Evolutionary conservation across 2,797 vertebrate species (phyloP).

Genomic region (Chelon auratus): DNA sequence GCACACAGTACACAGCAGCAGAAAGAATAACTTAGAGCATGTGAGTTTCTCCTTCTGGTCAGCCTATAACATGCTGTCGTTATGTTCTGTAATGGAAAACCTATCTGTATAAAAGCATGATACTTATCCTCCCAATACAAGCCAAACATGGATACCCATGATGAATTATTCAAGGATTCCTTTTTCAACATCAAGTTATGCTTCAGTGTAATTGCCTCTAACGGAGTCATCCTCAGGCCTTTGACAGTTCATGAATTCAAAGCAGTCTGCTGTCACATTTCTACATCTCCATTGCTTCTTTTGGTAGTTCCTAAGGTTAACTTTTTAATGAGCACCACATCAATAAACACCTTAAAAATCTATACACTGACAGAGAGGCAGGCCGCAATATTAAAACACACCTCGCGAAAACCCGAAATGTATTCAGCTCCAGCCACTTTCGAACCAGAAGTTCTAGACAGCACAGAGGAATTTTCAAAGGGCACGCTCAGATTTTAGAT

Average conservation of each 20-base stretch:
- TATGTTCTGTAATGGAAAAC: slow-evolving; percentile 16
- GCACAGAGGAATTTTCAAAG: slow-evolving; percentile 25
- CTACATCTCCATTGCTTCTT: slow-evolving; percentile 36
- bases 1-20: not conserved
- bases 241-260: slow-evolving; percentile 55
- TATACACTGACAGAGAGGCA: not conserved
- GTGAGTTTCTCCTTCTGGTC: slow-evolving; percentile 2
- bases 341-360: slow-evolving; percentile 31
- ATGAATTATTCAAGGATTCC: slow-evolving; percentile 59
- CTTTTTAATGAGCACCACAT: slow-evolving; percentile 40
- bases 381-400: slow-evolving; percentile 13
- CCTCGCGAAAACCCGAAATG: not conserved
- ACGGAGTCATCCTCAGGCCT: slow-evolving; percentile 34
- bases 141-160: slow-evolving; percentile 9
- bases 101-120: slow-evolving; percentile 4
- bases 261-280: slow-evolving; percentile 42
- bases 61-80: slow-evolving; percentile 15
- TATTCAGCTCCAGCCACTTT: slow-evolving; percentile 26
- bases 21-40: not conserved
- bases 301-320: slow-evolving; percentile 28
- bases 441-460: slow-evolving; percentile 14
- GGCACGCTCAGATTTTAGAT: slow-evolving; percentile 18
- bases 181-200: slow-evolving; percentile 48
- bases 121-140: slow-evolving; percentile 25
- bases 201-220: slow-evolving; percentile 53